Base-by-base conservation (phyloP, 2,797 vertebrate species). In the Hypotaenidia okinawae region DNA sequence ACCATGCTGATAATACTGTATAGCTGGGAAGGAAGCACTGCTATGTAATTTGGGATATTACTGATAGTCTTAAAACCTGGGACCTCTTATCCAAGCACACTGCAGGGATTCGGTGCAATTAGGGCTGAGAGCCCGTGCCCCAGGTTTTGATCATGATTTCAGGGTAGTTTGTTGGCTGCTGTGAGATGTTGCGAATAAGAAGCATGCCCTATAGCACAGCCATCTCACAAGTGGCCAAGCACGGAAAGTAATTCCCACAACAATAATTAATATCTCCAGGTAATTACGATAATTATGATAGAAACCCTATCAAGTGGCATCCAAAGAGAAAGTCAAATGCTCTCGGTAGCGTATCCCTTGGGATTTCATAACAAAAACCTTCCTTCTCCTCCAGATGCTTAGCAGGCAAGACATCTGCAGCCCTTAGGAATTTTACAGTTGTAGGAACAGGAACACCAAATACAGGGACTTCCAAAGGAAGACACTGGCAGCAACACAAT, bases 391-490 rank as follows among this genome's bases (percentile, higher is more conserved):
- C 91, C 95, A 95, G 96, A 78, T 90, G 87, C 92, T 76, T 1
- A 11, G 33, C 57, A 54, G 92, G 90, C 79, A 58, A 81, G 92
- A 93, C 97, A 97, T 97, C 97, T 97, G 97, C 28, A 76, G 68
- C 63, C 96, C 87, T 85, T 58, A 32, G 94, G 96, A 45, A 77
- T 79, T 59, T 81, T 75, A 83, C 59, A 77, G 75, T 18, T 69
- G 16, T 13, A 28, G 17, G 58, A 69, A 80, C 89, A 92, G 92
- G 83, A 84, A 69, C 73, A 22, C 55, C 47, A 75, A 91, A 68
- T 88, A 4, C 58, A 89, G 90, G 90, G 70, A 39, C 70, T 91
- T 82, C 16, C 91, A 89, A 70, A 93, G 92, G 96, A 96, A 94
- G 97, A 96, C 78, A 91, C 92, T 52, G 67, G n/a, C 63, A 93